These are phyloP conservation scores for Cataglyphis cursor DNA, from an alignment of 2,888 invertebrate genomes.

Conservation along the genomic window DNA sequence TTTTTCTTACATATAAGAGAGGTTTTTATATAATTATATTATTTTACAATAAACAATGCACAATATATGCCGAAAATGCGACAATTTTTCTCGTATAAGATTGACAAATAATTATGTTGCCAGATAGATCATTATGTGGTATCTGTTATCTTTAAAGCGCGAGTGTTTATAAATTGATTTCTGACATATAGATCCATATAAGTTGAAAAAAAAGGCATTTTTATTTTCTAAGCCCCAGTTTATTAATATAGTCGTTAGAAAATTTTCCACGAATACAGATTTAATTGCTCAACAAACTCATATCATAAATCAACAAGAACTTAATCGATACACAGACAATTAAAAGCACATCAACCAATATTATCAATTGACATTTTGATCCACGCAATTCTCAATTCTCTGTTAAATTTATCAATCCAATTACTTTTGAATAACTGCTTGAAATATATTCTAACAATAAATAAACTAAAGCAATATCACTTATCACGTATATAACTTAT, in stretches of 20 bases:
- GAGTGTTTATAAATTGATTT: constrained; percentile 18
- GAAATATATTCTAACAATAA: neutral
- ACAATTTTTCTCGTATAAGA: constrained; percentile 16
- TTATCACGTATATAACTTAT: neutral
- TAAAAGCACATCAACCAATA: neutral
- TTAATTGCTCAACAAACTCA: neutral
- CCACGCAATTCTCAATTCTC: neutral
- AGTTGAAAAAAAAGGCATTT: neutral
- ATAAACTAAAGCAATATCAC: neutral
- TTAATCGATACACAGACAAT: neutral
- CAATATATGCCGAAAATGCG: neutral
- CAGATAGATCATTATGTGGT: neutral
- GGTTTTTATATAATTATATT: neutral
- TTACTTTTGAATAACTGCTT: neutral
- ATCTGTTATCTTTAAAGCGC: constrained; percentile 13
- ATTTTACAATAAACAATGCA: no score
- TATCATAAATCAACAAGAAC: neutral
- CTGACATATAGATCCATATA: neutral
- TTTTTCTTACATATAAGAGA: neutral
- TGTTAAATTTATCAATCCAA: neutral
- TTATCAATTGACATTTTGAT: constrained; percentile 18
- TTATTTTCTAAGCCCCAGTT: neutral
- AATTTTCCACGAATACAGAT: constrained; percentile 26
- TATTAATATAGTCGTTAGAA: neutral
- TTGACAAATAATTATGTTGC: constrained; percentile 1